Evolutionary conservation across 1,140 invertebrate genomes (phyloP), one percentile per base, ranked within the genome.

Genomic region (Leucophenga varia): DNA sequence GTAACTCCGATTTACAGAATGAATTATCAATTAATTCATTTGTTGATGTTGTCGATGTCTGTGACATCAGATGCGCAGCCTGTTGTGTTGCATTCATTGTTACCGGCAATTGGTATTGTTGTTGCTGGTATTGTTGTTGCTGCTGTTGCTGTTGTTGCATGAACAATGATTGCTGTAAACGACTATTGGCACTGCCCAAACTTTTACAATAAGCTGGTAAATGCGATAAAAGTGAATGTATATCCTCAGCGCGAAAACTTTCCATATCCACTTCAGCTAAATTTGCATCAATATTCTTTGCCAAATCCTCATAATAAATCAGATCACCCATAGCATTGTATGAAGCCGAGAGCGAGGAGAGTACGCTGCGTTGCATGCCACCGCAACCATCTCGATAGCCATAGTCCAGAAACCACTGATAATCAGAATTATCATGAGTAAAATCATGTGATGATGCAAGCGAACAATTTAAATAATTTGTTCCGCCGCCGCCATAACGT

Each of bases 191-290:
- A 1, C 57, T 55, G 20, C 67, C 67, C 35, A 72, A 28, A 37
- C 63, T 69, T 47, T 72, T 72, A 37, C 83, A 84, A 78, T 86
- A 86, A 17, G 85, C 84, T 25, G 88, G 89, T 61, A 90, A 76
- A 64, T 88, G 86, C 22, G 86, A 86, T 35, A 93, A 81, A 59
- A 93, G 79, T 47, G 87, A 89, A 65, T 92, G 88, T 64, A 95
- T 95, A 67, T 95, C 91, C 76, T 93, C 88, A 7, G 89, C 90
- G 51, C 86, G 84, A 78, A 93, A 95, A 71, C 90, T 91, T 76
- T 95, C 92, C 88, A 95, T 95, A 74, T 95, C 93, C 22, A 93
- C 91, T 77, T 95, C 90, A 18, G 93, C 93, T 55, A 95, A 81
- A 75, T 94, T 94, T 44, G 90, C 91, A 77, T 95, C 93, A 67